Base-by-base conservation (phyloP, 2,797 vertebrate species). In the Chelonia mydas region DNA sequence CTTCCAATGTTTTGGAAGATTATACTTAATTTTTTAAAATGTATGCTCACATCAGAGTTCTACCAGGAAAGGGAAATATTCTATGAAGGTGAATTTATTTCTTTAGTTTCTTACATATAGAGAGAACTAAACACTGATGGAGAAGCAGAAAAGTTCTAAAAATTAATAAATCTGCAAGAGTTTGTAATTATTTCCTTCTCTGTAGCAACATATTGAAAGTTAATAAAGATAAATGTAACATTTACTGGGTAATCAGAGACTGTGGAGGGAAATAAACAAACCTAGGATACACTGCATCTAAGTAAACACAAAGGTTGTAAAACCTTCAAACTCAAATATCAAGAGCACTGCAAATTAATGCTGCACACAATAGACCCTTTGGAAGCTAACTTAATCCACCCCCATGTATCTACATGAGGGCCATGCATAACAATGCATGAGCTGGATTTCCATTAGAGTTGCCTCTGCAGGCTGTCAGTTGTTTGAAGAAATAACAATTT, bases 401-500 rank as follows among this genome's bases (percentile, higher is more conserved):
- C 98, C 98, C 98, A 98, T 99, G 98, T 99, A 99, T 99, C 99
- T 99, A 98, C 98, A 98, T 98, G 98, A 98, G 98, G 95, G 97
- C 98, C 97, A 97, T 98, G 98, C 98, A 98, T 98, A 98, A 99
- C 98, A 99, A 98, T 98, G 98, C 98, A 98, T 97, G 97, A 97
- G 96, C 99, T 98, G 98, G 98, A 98, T 99, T 99, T 99, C 99
- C 98, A 99, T 99, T 99, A 99, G 98, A 98, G 98, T 98, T 98
- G 98, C 99, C 99, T 98, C 99, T 98, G 98, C 99, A 99, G 98
- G 98, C 98, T 99, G 99, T 99, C 99, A 99, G 97, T 98, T 98
- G 98, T 99, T 99, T 99, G 98, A 98, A 99, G 99, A 99, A 99
- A 99, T 99, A 99, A 99, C 99, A 99, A 99, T 99, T 99, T 99